Evolutionary conservation across 2,113 vertebrate species (phyloP).

Genomic region (Grallaria varia): DNA sequence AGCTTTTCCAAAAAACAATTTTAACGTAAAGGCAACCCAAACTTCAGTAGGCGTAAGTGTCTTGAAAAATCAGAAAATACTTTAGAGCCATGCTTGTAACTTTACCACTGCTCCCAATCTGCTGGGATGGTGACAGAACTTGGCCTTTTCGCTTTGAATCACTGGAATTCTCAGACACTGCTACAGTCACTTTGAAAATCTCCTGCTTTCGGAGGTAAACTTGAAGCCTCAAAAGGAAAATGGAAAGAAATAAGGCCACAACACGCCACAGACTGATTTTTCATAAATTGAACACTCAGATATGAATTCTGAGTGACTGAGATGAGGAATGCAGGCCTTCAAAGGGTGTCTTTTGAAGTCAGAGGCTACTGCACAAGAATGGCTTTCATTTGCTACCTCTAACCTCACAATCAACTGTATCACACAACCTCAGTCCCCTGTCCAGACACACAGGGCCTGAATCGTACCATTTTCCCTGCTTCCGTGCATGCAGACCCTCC

Average conservation of each 20-base stretch:
- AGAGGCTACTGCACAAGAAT: neutral
- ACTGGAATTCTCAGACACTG: neutral
- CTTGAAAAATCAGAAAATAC: neutral
- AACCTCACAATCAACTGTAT: accelerated
- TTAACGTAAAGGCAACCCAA: neutral
- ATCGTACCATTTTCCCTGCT: neutral
- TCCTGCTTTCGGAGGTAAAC: neutral
- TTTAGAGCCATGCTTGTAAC: neutral
- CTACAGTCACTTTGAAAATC: neutral
- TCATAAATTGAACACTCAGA: neutral
- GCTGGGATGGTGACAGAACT: neutral
- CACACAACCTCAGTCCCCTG: neutral
- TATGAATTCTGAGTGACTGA: neutral
- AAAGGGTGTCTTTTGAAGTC: neutral
- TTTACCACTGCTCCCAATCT: neutral
- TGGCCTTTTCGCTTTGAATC: neutral
- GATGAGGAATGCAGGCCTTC: neutral
- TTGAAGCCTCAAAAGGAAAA: neutral
- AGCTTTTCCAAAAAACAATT: neutral
- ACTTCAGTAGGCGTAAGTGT: neutral
- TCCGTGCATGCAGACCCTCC: neutral
- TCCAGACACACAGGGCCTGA: neutral
- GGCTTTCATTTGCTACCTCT: neutral
- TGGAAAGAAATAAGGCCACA: neutral
- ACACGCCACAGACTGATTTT: neutral